A percentile compares a stretch with the other conserved stretches of the same genome.
These are phyloP conservation scores for Melanerpes formicivorus DNA, from an alignment of 2,113 vertebrate genomes.

Conservation along the genomic window DNA sequence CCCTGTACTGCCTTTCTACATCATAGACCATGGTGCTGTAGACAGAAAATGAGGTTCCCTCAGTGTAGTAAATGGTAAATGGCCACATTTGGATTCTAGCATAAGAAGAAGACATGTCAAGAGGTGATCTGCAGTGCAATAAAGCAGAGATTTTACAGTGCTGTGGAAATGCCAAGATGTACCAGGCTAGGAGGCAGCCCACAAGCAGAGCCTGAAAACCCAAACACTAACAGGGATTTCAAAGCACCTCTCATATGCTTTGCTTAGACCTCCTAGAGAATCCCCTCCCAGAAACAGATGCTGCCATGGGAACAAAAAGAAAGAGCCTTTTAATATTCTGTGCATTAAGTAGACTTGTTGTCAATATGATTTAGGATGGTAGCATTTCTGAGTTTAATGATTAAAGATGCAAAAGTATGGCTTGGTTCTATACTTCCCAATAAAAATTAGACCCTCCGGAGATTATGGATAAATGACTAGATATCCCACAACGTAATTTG, in stretches of 20 bases:
- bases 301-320: constrained; percentile 47
- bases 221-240: background rate
- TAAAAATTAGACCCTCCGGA: constrained; percentile 43
- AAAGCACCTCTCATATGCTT: background rate
- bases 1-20: background rate
- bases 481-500: constrained; percentile 31
- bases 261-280: background rate
- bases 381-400: background rate
- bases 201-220: background rate
- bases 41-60: background rate
- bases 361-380: background rate
- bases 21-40: background rate
- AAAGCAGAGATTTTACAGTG: background rate
- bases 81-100: background rate
- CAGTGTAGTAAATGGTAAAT: background rate
- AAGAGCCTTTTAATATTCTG: constrained; percentile 37
- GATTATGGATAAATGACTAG: constrained; percentile 52
- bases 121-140: background rate
- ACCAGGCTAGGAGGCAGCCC: background rate
- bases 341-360: background rate
- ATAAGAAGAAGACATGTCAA: background rate
- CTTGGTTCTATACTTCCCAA: background rate
- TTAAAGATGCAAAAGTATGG: constrained; percentile 23
- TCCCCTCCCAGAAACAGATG: background rate
- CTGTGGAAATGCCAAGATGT: background rate